These are phyloP conservation scores for Scolopax mira DNA, from an alignment of 2,113 vertebrate species.

Conservation along the genomic window DNA sequence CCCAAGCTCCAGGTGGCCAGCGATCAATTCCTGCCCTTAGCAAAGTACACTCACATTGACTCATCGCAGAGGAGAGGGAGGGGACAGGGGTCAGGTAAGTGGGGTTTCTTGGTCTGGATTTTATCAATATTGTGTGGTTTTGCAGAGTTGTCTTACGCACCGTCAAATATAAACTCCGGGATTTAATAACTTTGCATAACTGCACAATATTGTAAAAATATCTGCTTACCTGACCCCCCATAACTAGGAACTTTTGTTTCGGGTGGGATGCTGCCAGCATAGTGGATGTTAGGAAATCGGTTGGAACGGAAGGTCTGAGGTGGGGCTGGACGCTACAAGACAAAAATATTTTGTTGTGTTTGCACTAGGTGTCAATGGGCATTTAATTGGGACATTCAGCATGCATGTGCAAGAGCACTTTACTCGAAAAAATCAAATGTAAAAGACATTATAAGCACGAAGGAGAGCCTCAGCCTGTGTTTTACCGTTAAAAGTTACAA, in stretches of 20 bases:
- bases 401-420: fast-evolving
- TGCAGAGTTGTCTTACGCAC: background rate
- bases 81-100: background rate
- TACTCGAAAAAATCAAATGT: too few relatives aligned
- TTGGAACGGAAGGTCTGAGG: background rate
- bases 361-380: fast-evolving
- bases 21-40: background rate
- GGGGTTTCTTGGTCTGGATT: background rate
- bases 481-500: background rate
- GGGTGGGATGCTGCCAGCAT: background rate
- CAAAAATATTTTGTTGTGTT: background rate
- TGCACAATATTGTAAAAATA: slow-evolving; percentile 14
- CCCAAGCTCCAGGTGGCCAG: background rate
- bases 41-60: background rate
- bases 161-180: background rate
- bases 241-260: slow-evolving; percentile 13
- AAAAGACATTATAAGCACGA: fast-evolving
- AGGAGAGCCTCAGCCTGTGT: fast-evolving
- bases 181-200: slow-evolving; percentile 21
- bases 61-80: background rate
- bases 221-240: slow-evolving; percentile 30
- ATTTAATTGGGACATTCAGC: background rate
- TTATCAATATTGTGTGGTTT: slow-evolving; percentile 40
- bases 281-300: background rate
- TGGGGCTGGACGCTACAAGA: background rate